Percentiles rank a stretch among this genome's conserved stretches.
Conservation (phyloP, 2,113 vertebrate species). For the Saimiri boliviensis region DNA sequence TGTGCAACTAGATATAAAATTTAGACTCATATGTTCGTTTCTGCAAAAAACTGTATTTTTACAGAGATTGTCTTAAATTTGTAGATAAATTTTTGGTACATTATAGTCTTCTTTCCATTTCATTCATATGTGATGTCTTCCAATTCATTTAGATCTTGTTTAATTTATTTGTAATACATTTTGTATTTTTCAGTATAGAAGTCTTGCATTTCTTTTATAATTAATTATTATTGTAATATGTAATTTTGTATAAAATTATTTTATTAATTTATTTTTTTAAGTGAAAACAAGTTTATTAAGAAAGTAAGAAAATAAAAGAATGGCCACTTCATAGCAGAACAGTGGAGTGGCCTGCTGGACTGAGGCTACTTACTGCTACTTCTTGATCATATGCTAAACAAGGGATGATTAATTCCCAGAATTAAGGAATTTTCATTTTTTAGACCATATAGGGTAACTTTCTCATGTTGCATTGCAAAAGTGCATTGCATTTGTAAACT, state of each 20-base stretch:
- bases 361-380: no score
- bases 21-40: background rate
- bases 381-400: no score
- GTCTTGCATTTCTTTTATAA: background rate
- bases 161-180: background rate
- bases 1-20: background rate
- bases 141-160: background rate
- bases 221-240: background rate
- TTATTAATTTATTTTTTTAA: background rate
- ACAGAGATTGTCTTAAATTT: background rate
- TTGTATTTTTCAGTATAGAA: background rate
- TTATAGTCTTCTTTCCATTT: background rate
- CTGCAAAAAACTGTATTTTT: background rate
- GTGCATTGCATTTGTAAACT: no score
- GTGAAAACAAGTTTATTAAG: no score
- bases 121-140: background rate
- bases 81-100: background rate
- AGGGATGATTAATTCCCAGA: no score
- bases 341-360: no score
- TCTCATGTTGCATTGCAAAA: no score
- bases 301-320: no score
- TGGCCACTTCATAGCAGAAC: no score
- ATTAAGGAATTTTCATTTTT: no score
- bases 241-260: background rate
- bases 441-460: no score